phyloP scores from a whole-genome alignment of 2,797 vertebrate genomes.

The Xiphophorus birchmanni region DNA sequence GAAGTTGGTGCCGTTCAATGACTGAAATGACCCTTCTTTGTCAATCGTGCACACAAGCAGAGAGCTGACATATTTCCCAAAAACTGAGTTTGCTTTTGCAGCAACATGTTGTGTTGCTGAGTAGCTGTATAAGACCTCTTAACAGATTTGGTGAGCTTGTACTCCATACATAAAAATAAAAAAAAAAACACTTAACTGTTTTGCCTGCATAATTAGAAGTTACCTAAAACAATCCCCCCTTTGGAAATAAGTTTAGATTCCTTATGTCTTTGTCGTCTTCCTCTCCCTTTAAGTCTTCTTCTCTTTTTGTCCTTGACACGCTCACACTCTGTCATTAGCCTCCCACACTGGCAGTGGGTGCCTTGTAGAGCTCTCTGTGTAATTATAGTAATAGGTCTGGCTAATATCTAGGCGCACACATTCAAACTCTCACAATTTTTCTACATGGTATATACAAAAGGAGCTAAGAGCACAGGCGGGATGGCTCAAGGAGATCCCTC shows the following conservation, averaged over 20 bases:
- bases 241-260: constrained; percentile 1
- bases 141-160: not conserved
- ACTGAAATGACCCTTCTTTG: not conserved
- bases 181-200: not conserved
- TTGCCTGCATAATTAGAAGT: not conserved
- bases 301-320: constrained; percentile 58
- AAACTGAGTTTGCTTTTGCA: not conserved
- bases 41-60: not conserved
- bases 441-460: constrained; percentile 31
- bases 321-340: constrained; percentile 77
- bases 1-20: not conserved
- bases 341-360: constrained; percentile 78
- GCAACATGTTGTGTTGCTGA: not conserved
- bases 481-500: constrained; percentile 25
- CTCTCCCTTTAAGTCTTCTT: constrained; percentile 22
- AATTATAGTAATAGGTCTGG: constrained; percentile 83
- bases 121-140: not conserved
- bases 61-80: not conserved
- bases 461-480: constrained; percentile 34
- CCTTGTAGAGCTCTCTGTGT: constrained; percentile 68
- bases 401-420: constrained; percentile 58
- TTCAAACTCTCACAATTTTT: constrained; percentile 26
- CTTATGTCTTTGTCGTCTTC: constrained; percentile 5
- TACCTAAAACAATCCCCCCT: not conserved
- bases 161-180: not conserved